Evolutionary conservation across 2,888 invertebrate species (phyloP).

Genomic region (Cheilosia variabilis): DNA sequence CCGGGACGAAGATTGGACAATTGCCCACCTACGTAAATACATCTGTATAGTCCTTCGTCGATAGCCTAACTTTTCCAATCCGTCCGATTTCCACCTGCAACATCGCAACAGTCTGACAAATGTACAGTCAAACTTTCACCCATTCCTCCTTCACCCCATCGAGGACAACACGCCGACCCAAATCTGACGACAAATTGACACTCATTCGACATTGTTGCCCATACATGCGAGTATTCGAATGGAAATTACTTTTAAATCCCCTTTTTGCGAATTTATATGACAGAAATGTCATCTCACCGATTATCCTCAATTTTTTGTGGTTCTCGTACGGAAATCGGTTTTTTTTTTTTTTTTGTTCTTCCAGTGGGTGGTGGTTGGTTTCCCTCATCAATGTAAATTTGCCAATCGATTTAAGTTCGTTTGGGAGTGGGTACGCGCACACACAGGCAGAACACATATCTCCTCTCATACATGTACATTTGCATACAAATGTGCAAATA

Average conservation of each 20-base stretch:
- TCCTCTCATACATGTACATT: slow-evolving; percentile 38
- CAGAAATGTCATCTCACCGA: slow-evolving; percentile 71
- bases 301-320: slow-evolving; percentile 63
- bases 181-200: slow-evolving; percentile 71
- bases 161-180: neutral
- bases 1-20: too few species aligned
- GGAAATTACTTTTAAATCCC: slow-evolving; percentile 73
- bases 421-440: slow-evolving; percentile 16
- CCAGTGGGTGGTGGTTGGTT: slow-evolving; percentile 24
- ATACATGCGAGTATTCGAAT: slow-evolving; percentile 55
- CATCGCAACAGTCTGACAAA: too few species aligned
- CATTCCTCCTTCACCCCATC: neutral
- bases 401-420: slow-evolving; percentile 67
- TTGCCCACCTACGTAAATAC: too few species aligned
- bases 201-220: slow-evolving; percentile 56
- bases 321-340: slow-evolving; percentile 8
- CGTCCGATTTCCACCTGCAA: too few species aligned
- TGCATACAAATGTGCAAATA: slow-evolving; percentile 76
- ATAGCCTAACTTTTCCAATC: too few species aligned
- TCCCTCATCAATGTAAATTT: slow-evolving; percentile 73
- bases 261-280: slow-evolving; percentile 71
- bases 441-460: slow-evolving; percentile 2
- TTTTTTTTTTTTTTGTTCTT: neutral
- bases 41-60: too few species aligned
- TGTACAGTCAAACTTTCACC: neutral